Base-by-base conservation (phyloP, 2,113 vertebrate genomes). In the Perca fluviatilis region DNA sequence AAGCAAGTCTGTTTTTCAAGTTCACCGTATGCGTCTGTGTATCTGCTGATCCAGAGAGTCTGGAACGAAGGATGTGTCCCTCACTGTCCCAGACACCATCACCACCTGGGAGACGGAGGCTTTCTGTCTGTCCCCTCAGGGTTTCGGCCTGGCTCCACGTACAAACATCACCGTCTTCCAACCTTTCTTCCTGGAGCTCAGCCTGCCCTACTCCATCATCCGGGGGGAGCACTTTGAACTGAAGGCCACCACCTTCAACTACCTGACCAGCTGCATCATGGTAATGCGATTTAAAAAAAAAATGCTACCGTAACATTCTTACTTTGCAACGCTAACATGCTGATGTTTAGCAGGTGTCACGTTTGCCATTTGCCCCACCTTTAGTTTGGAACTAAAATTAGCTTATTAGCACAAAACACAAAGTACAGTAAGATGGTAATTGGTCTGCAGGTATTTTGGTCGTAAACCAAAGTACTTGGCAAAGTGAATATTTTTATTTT, bases 161-260 rank as follows among this genome's bases (percentile, higher is more conserved):
- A 6, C 86, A 64, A 82, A 92, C n/a, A 83, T 98, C 56, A 88
- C 0, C 0, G 95, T 93, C 88, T 97, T 97, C 94, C 96, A 98
- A 91, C 97, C 97, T 0, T 97, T 99, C 94, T 98, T 98, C 0
- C 87, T 99, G 46, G 96, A 97, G 64, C 94, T 96, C 73, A 95
- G 85, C 1, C 79, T 99, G 84, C 97, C 97, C 12, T 97, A 97
- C 85, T 97, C 40, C 40, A 40, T 40, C 40, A 40, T 33, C 6
- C 33, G 33, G 33, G 33, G 33, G 33, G 33, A 33, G 33, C 33
- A 33, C 33, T 33, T 33, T 43, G 40, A 43, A 43, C 40, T 43
- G 40, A 43, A 43, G 40, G 40, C 96, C 58, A 97, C 96, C 0
- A 88, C 96, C 60, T 93, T 98, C 84, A 98, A 94, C 94, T 98